These are phyloP conservation scores for Cerastoderma edule DNA, from an alignment of 2,888 invertebrate genomes.

Conservation along the genomic window DNA sequence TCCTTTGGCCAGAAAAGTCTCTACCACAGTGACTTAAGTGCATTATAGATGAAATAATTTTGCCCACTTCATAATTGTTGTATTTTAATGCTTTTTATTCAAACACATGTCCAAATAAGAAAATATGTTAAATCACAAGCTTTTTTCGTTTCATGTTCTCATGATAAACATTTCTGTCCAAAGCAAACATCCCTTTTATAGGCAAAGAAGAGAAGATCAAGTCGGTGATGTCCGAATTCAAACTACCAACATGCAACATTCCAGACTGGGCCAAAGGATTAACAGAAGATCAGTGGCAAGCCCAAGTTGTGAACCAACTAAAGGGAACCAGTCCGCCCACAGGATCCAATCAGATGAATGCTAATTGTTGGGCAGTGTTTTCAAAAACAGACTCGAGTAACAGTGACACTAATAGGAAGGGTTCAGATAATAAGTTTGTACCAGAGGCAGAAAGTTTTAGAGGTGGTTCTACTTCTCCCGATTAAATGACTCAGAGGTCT, in stretches of 20 bases:
- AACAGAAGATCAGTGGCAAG: slow-evolving; percentile 79
- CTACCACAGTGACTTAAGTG: not conserved
- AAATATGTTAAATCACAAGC: not conserved
- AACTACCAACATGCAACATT: slow-evolving; percentile 73
- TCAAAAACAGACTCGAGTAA: slow-evolving; percentile 4
- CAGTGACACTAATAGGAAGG: too few relatives aligned
- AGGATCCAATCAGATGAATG: not conserved
- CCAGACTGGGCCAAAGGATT: slow-evolving; percentile 79
- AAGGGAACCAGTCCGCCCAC: slow-evolving; percentile 32
- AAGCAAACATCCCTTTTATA: slow-evolving; percentile 47
- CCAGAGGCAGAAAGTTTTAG: too few relatives aligned
- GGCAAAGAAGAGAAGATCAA: slow-evolving; percentile 76
- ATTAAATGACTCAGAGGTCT: too few relatives aligned
- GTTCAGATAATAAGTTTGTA: too few relatives aligned
- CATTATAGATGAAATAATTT: not conserved
- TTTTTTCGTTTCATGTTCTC: not conserved
- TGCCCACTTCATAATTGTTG: not conserved
- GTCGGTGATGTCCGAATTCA: slow-evolving; percentile 77
- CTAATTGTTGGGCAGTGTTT: not conserved
- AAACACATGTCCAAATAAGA: not conserved
- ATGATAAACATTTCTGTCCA: not conserved
- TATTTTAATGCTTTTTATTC: not conserved
- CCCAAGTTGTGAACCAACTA: slow-evolving; percentile 70
- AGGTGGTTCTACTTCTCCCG: too few relatives aligned
- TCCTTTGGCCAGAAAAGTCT: not conserved